A percentile compares a stretch with the other conserved stretches of the same genome.
These are phyloP conservation scores for Athripsodes cinereus DNA, from an alignment of 2,888 invertebrate species.

Conservation along the genomic window DNA sequence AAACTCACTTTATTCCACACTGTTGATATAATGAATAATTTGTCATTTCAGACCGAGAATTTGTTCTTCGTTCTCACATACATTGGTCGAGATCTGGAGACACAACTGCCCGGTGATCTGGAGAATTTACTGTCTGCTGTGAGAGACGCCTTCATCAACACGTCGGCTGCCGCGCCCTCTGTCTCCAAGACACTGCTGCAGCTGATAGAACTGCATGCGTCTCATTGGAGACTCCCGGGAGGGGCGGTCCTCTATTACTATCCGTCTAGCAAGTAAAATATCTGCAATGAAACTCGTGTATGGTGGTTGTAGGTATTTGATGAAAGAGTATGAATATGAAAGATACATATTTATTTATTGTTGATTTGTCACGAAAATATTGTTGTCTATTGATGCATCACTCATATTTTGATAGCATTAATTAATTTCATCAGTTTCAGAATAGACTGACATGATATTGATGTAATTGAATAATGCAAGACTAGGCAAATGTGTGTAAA, in stretches of 20 bases:
- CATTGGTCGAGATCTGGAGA: slow-evolving; percentile 81
- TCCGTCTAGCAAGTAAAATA: slow-evolving; percentile 53
- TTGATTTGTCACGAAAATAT: too few species aligned
- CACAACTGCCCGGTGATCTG: slow-evolving; percentile 73
- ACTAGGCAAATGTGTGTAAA: too few species aligned
- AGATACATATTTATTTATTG: too few species aligned
- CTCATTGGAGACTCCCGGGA: slow-evolving; percentile 86
- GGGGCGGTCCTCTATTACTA: slow-evolving; percentile 87
- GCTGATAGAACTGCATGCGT: slow-evolving; percentile 84
- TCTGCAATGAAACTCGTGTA: too few species aligned
- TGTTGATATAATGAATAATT: not conserved
- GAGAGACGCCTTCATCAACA: slow-evolving; percentile 78
- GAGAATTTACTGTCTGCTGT: slow-evolving; percentile 73
- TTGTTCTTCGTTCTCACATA: slow-evolving; percentile 84
- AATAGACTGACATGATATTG: too few species aligned
- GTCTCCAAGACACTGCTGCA: slow-evolving; percentile 81
- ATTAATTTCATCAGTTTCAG: too few species aligned
- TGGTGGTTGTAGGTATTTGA: too few species aligned
- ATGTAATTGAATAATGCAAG: too few species aligned
- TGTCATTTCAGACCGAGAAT: slow-evolving; percentile 67
- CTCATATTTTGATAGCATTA: too few species aligned
- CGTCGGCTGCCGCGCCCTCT: slow-evolving; percentile 64
- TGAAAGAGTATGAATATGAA: too few species aligned
- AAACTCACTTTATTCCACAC: too few species aligned
- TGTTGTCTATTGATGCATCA: too few species aligned